Conservation (phyloP, 2,888 invertebrate species). For the Phengaris alcon region DNA sequence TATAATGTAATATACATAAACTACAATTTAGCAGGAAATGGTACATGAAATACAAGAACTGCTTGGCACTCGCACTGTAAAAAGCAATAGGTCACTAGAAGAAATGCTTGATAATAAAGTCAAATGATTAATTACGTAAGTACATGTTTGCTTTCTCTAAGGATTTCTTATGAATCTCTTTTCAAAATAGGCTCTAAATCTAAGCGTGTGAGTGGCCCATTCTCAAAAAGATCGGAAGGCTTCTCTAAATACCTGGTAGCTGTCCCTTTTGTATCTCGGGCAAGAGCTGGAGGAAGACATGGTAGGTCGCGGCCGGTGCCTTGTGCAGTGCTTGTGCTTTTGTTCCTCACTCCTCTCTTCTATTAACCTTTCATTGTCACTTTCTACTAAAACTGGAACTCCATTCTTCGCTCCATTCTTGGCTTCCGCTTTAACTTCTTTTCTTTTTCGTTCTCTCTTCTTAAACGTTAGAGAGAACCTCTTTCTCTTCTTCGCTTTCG, state of each 20-base stretch:
- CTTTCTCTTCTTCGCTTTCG: constrained; percentile 72
- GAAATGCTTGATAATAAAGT: neutral
- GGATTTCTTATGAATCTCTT: neutral
- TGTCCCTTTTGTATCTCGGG: constrained; percentile 77
- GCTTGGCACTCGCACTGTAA: constrained; percentile 28
- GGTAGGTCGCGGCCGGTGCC: constrained; percentile 64
- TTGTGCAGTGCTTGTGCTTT: constrained; percentile 62
- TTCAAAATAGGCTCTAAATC: neutral
- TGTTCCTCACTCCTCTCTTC: constrained; percentile 55
- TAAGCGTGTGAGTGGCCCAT: constrained; percentile 39
- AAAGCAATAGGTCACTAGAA: constrained; percentile 26
- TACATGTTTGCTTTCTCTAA: neutral
- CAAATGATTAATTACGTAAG: neutral
- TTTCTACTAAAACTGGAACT: constrained; percentile 55
- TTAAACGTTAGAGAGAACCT: constrained; percentile 71
- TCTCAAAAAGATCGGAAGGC: constrained; percentile 29
- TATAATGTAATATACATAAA: constrained; percentile 38
- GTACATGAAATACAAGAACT: constrained; percentile 26
- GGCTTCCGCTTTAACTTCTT: constrained; percentile 65
- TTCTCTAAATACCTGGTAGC: constrained; percentile 65
- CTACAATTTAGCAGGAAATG: constrained; percentile 23
- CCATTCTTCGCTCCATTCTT: constrained; percentile 66
- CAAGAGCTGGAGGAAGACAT: constrained; percentile 70
- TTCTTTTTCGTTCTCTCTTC: constrained; percentile 69
- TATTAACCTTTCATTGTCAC: constrained; percentile 71